Base-by-base conservation (phyloP, 92 coral and sea anemone species). In the Micromussa lordhowensis region DNA sequence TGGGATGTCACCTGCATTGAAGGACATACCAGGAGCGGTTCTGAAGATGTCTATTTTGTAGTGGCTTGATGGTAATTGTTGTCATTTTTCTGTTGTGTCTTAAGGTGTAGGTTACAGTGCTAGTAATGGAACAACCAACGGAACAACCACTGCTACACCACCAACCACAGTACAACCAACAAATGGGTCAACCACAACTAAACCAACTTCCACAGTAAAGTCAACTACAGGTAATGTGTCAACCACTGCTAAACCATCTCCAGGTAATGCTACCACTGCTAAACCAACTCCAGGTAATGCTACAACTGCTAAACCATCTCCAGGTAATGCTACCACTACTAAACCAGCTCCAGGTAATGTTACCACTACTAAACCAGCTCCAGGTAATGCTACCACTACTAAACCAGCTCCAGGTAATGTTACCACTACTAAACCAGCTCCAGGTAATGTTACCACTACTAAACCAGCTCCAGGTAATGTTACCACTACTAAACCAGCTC, bases 361-460 rank as follows among this genome's bases (percentile, higher is more conserved):
- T 2, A 78, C 89, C 14, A 77, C 84, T 0, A 59, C 86, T 21
- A 88, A 77, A 68, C 24, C 68, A 72, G n/a, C 57, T 0, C 12
- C 18, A 21, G 44, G 32, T 21, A 49, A n/a, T n/a, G n/a, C 54
- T 0, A 53, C 92, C 12, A 58, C 30, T 61, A 59, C 89, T 0
- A 34, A 85, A 63, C 24, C 54, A 31, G 1, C 90, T 2, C 58
- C 70, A n/a, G 64, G 71, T 13, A 72, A 12, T 32, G 68, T 61
- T 75, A 13, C 71, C 0, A 36, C 74, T 3, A 4, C 48, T 40
- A 40, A 3, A 9, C 35, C 87, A 1, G 64, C 85, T 22, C 88
- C 93, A 4, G 2, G 87, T 21, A 16, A 71, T 85, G 92, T n/a
- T 9, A 40, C 77, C 35, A 70, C 86, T 1, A 2, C 4, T 0